These are phyloP conservation scores for Scolopax bukidnonensis DNA, from an alignment of 2,797 vertebrate species.

Conservation along the genomic window DNA sequence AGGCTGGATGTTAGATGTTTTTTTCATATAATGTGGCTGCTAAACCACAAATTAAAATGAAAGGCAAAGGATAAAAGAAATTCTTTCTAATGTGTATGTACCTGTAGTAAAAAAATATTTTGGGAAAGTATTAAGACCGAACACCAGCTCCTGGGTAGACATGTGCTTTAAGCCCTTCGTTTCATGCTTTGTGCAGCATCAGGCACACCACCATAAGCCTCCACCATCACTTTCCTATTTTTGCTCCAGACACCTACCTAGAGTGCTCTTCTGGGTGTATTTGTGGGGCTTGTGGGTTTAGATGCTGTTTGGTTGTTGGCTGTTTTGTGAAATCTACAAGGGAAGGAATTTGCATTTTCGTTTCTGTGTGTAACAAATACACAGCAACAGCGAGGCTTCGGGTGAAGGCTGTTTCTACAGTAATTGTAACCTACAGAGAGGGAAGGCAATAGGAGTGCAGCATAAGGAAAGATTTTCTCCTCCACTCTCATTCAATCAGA, in stretches of 20 bases:
- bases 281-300: not conserved
- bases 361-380: not conserved
- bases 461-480: not conserved
- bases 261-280: not conserved
- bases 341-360: not conserved
- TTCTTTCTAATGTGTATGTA: not conserved
- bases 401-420: not conserved
- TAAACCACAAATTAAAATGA: not conserved
- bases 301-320: not conserved
- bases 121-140: not conserved
- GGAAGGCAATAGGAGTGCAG: not conserved
- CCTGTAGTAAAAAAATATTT: not conserved
- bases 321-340: not conserved
- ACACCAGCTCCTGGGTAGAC: not conserved
- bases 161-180: not conserved
- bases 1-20: not conserved
- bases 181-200: not conserved
- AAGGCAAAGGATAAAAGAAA: not conserved
- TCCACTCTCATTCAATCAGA: not conserved
- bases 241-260: not conserved
- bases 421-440: not conserved
- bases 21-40: not conserved
- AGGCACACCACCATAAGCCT: not conserved
- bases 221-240: not conserved
- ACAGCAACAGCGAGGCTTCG: not conserved